These are phyloP conservation scores for Amblyopsis rosae DNA, from an alignment of 2,113 vertebrate genomes.

Conservation along the genomic window DNA sequence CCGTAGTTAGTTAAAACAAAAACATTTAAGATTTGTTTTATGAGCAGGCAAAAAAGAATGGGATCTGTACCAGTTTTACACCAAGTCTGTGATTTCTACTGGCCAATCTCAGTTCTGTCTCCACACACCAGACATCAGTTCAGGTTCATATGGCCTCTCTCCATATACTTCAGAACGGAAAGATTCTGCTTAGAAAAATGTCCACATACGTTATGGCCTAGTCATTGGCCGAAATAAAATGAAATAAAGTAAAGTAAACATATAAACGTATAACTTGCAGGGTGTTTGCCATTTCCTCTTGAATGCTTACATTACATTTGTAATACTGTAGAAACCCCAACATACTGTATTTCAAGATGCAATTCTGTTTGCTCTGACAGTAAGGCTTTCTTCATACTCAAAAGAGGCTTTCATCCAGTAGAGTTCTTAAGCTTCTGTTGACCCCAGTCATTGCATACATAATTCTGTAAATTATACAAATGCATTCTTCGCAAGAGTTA, in stretches of 20 bases:
- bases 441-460: slow-evolving; percentile 29
- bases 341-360: not conserved
- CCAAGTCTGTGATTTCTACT: slow-evolving; percentile 4
- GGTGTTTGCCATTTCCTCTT: not conserved
- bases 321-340: not conserved
- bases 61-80: slow-evolving; percentile 37
- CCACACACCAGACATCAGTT: slow-evolving; percentile 41
- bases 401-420: slow-evolving; percentile 10
- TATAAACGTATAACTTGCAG: not conserved
- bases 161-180: slow-evolving; percentile 31
- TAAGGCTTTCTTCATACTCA: slow-evolving; percentile 24
- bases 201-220: not conserved
- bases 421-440: not conserved
- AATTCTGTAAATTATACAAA: not conserved
- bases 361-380: slow-evolving; percentile 14
- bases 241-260: no score
- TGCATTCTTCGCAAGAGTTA: slow-evolving; percentile 5
- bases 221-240: no score
- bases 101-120: slow-evolving; percentile 30
- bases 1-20: not conserved
- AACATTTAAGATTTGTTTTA: slow-evolving; percentile 24
- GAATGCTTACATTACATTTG: slow-evolving; percentile 8
- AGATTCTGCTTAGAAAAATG: not conserved
- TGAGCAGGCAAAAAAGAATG: slow-evolving; percentile 15
- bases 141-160: slow-evolving; percentile 60